A percentile compares a stretch with the other conserved stretches of the same genome.
Conservation (phyloP, 2,888 invertebrate genomes). For the Euzetes globulus region DNA sequence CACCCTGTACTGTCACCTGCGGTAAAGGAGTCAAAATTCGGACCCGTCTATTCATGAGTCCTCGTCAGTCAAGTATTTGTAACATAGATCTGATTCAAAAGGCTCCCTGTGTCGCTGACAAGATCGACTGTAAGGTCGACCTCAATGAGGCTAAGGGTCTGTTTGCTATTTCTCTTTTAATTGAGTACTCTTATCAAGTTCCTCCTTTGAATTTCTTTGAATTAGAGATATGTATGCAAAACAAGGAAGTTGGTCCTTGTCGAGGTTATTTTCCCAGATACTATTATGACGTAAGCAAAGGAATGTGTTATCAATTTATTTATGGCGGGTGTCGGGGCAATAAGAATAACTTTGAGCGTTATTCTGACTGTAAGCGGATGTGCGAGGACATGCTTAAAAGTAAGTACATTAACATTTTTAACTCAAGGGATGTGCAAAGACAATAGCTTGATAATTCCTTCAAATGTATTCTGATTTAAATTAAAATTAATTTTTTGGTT, state of each 20-base stretch:
- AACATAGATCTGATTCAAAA: slow-evolving; percentile 67
- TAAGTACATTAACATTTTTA: slow-evolving; percentile 26
- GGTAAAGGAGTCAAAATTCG: slow-evolving; percentile 64
- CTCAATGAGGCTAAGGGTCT: slow-evolving; percentile 65
- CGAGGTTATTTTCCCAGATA: slow-evolving; percentile 77
- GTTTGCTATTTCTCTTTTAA: background rate
- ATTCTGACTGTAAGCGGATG: slow-evolving; percentile 59
- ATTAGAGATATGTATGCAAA: slow-evolving; percentile 73
- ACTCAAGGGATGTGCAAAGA: too few species aligned
- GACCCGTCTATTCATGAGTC: slow-evolving; percentile 64
- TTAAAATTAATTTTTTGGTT: too few species aligned
- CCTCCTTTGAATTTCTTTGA: slow-evolving; percentile 34
- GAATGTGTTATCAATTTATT: slow-evolving; percentile 69
- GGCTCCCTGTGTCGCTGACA: slow-evolving; percentile 56
- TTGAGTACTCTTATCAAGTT: background rate
- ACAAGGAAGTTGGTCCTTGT: slow-evolving; percentile 73
- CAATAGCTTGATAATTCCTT: background rate
- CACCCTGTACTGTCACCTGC: slow-evolving; percentile 69
- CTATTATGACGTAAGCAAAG: slow-evolving; percentile 65
- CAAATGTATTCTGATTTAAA: too few species aligned
- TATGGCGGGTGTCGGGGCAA: slow-evolving; percentile 85
- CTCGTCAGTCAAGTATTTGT: slow-evolving; percentile 63
- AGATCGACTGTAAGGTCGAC: slow-evolving; percentile 46
- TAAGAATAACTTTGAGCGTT: slow-evolving; percentile 72
- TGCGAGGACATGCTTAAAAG: slow-evolving; percentile 42